These are phyloP conservation scores for Dufourea novaeangliae DNA, from an alignment of 1,140 invertebrate genomes.

Conservation along the genomic window DNA sequence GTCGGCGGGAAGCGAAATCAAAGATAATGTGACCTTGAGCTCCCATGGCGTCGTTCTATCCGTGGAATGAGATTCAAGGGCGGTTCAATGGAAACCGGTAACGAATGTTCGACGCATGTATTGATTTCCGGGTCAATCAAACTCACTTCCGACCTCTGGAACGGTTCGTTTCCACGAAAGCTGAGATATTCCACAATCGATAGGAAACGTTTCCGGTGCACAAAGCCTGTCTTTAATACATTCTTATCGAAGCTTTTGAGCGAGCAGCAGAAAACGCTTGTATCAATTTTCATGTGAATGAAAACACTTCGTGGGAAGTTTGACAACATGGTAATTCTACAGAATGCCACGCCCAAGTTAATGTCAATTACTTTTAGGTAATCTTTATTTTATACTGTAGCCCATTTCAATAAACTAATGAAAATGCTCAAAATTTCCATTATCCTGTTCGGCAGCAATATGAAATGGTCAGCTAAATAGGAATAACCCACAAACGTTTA, in stretches of 20 bases:
- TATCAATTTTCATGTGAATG: not conserved
- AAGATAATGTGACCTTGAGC: slow-evolving; percentile 29
- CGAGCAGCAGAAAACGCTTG: not conserved
- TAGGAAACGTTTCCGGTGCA: not conserved
- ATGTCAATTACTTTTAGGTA: no score
- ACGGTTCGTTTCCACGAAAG: slow-evolving; percentile 26
- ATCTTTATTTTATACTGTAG: no score
- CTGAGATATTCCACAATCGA: slow-evolving; percentile 31
- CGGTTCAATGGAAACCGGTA: not conserved
- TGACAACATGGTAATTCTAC: not conserved
- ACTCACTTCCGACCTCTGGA: slow-evolving; percentile 35
- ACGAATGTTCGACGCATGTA: slow-evolving; percentile 42
- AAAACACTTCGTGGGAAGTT: not conserved
- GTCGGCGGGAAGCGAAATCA: not conserved
- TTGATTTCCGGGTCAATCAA: slow-evolving; percentile 50
- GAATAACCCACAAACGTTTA: no score
- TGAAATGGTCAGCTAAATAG: no score
- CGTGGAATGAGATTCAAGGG: slow-evolving; percentile 25
- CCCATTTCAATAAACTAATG: no score
- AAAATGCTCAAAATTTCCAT: no score
- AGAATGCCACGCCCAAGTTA: no score
- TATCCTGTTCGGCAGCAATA: no score
- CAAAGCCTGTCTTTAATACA: slow-evolving; percentile 15
- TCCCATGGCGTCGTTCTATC: not conserved
- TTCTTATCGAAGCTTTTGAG: slow-evolving; percentile 17